A percentile compares a stretch with the other conserved stretches of the same genome.
Conservation (phyloP, 2,888 invertebrate genomes). For the Leptinotarsa haldemani region DNA sequence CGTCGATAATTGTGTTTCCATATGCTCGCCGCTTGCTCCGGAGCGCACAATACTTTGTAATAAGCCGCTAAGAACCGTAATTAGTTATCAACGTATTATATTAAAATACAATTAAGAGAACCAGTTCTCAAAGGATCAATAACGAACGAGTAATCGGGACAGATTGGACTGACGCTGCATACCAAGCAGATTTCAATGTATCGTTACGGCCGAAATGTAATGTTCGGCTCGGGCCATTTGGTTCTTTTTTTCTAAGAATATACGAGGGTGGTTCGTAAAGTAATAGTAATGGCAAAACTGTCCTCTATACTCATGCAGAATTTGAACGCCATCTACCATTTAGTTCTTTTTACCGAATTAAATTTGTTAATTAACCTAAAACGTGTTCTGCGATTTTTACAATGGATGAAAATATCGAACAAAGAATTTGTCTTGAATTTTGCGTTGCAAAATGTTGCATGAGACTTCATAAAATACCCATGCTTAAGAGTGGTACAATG, state of each 20-base stretch:
- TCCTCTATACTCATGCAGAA: too few species aligned
- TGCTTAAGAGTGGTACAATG: too few species aligned
- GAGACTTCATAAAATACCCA: too few species aligned
- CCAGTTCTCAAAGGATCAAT: constrained; percentile 20
- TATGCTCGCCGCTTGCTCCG: background rate
- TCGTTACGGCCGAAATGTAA: background rate
- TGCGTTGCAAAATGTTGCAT: too few species aligned
- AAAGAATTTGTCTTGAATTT: too few species aligned
- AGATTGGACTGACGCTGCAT: constrained; percentile 11
- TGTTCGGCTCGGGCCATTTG: background rate
- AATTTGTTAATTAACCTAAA: too few species aligned
- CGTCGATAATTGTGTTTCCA: constrained; percentile 18
- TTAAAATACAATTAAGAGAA: constrained; percentile 15
- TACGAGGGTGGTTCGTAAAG: background rate
- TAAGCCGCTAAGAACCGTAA: constrained; percentile 16
- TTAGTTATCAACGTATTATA: constrained; percentile 19
- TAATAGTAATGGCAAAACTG: background rate
- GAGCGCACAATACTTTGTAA: constrained; percentile 18
- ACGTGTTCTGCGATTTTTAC: too few species aligned
- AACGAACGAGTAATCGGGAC: constrained; percentile 12
- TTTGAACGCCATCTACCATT: too few species aligned
- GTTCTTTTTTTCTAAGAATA: background rate
- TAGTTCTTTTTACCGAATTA: too few species aligned
- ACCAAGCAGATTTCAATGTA: background rate
- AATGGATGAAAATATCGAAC: too few species aligned